Evolutionary conservation across 2,888 invertebrate species (phyloP).

Genomic region (Lycaena phlaeas): DNA sequence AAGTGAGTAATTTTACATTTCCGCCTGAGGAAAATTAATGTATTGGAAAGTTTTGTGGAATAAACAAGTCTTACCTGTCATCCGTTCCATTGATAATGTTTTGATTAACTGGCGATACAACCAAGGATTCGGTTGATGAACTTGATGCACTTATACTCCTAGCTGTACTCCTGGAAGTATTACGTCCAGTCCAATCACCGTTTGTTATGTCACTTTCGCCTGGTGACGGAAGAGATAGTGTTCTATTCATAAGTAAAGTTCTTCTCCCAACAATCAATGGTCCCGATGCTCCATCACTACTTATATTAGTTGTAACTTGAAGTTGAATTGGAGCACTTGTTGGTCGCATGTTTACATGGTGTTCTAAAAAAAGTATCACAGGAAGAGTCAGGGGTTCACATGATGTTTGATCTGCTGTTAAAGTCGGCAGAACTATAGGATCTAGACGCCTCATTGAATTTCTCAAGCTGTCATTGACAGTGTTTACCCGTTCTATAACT

Average conservation of each 20-base stretch:
- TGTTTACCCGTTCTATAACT: constrained; percentile 42
- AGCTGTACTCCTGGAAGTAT: constrained; percentile 45
- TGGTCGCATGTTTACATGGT: constrained; percentile 58
- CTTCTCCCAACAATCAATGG: constrained; percentile 58
- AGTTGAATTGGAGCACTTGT: constrained; percentile 63
- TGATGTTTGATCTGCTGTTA: constrained; percentile 37
- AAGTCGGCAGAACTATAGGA: constrained; percentile 56
- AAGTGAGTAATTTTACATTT: no score
- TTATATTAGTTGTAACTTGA: constrained; percentile 62
- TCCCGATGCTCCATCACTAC: constrained; percentile 49
- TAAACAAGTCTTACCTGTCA: constrained; percentile 59
- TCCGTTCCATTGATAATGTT: constrained; percentile 38
- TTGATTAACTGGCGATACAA: constrained; percentile 33
- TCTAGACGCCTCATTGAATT: constrained; percentile 62
- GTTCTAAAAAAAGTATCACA: constrained; percentile 61
- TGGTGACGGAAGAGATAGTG: constrained; percentile 56
- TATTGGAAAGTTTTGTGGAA: no score
- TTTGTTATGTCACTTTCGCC: constrained; percentile 53
- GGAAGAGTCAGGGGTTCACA: constrained; percentile 57
- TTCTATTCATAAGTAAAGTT: constrained; percentile 56
- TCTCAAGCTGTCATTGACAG: constrained; percentile 45
- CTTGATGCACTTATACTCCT: constrained; percentile 53
- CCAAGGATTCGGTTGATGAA: constrained; percentile 54
- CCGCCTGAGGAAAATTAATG: no score
- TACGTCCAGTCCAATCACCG: constrained; percentile 53